Conservation (phyloP, 1,140 invertebrate genomes). For the Drosophila azteca region DNA sequence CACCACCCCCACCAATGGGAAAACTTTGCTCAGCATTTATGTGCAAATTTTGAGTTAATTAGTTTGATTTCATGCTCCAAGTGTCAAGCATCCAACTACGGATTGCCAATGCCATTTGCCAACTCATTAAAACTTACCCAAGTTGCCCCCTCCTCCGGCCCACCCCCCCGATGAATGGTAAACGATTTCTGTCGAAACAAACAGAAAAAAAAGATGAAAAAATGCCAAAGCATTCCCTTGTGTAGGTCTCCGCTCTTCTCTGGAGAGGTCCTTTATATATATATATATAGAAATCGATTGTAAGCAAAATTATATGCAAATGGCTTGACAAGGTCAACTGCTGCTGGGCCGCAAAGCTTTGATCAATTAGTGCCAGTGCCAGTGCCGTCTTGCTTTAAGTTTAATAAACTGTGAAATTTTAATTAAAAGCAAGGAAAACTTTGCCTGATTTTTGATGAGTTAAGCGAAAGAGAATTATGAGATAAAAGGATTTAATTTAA, state of each 20-base stretch:
- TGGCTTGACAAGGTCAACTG: slow-evolving; percentile 4
- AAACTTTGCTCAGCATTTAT: slow-evolving; percentile 43
- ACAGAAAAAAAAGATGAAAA: slow-evolving; percentile 36
- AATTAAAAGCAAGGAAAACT: slow-evolving; percentile 25
- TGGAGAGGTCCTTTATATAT: background rate
- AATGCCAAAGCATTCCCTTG: slow-evolving; percentile 25
- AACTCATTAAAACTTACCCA: slow-evolving; percentile 58
- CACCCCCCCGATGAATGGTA: slow-evolving; percentile 21
- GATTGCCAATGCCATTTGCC: slow-evolving; percentile 59
- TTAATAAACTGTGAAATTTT: slow-evolving; percentile 29
- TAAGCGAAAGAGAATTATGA: background rate
- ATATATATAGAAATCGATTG: slow-evolving; percentile 11
- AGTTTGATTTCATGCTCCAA: slow-evolving; percentile 65
- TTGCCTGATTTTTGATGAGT: background rate
- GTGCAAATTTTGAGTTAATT: slow-evolving; percentile 62
- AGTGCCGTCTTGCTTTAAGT: slow-evolving; percentile 5
- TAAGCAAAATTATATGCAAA: slow-evolving; percentile 21
- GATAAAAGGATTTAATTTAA: background rate
- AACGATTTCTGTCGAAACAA: slow-evolving; percentile 43
- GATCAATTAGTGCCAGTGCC: slow-evolving; percentile 17
- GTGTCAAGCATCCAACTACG: slow-evolving; percentile 40
- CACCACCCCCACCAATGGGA: slow-evolving; percentile 8
- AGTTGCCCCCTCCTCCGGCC: slow-evolving; percentile 12
- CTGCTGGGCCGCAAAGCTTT: slow-evolving; percentile 4
- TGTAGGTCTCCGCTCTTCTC: slow-evolving; percentile 3